Percentiles rank a stretch among this genome's conserved stretches.
Evolutionary conservation across 2,888 invertebrate genomes (phyloP).

Genomic region (Troides oblongomaculatus): DNA sequence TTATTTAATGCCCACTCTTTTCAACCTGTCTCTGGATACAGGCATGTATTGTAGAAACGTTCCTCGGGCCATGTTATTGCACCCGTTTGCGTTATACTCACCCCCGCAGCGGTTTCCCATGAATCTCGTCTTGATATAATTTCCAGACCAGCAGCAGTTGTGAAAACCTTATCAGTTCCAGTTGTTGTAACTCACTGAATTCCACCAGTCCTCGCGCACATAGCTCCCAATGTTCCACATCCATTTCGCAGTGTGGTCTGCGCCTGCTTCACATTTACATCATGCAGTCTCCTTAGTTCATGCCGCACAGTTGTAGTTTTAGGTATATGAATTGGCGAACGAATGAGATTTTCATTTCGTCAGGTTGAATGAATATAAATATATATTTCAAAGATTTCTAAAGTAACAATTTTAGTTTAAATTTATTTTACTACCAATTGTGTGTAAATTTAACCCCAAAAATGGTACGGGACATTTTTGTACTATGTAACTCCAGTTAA

Average conservation of each 20-base stretch:
- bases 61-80: slow-evolving; percentile 31
- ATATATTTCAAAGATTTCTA: slow-evolving; percentile 45
- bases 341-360: slow-evolving; percentile 68
- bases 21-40: slow-evolving; percentile 33
- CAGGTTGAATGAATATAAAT: slow-evolving; percentile 59
- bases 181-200: slow-evolving; percentile 42
- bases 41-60: slow-evolving; percentile 34
- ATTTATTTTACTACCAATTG: too few relatives aligned
- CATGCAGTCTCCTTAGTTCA: slow-evolving; percentile 40
- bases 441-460: too few relatives aligned
- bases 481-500: too few relatives aligned
- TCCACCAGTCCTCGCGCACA: slow-evolving; percentile 43
- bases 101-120: slow-evolving; percentile 56
- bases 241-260: slow-evolving; percentile 52
- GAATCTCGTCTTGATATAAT: slow-evolving; percentile 51
- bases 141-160: slow-evolving; percentile 23
- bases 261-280: slow-evolving; percentile 48
- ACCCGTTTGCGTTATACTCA: slow-evolving; percentile 36
- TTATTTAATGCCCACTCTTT: slow-evolving; percentile 22
- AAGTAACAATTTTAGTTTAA: not conserved
- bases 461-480: too few relatives aligned
- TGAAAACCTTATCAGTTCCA: slow-evolving; percentile 40
- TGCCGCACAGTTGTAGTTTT: slow-evolving; percentile 54
- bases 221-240: slow-evolving; percentile 49
- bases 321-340: slow-evolving; percentile 47